Conservation (phyloP, 2,797 vertebrate species). For the Pristis pectinata region DNA sequence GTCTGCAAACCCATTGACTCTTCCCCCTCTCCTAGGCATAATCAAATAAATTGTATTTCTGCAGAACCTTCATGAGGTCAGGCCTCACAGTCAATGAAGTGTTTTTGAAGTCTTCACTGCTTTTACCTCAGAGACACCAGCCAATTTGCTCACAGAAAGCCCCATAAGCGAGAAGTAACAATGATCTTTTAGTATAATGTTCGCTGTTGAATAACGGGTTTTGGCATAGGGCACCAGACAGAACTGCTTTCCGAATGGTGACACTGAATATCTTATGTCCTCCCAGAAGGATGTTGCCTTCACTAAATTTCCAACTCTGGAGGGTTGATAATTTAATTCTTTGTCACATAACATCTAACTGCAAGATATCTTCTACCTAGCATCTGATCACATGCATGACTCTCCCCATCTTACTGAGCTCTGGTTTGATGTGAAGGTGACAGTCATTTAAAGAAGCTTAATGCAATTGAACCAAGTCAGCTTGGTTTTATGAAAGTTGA, state of each 20-base stretch:
- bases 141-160: not conserved
- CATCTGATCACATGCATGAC: not conserved
- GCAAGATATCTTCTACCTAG: not conserved
- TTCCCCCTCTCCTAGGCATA: not conserved
- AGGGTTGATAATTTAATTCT: not conserved
- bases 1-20: not conserved
- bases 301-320: not conserved
- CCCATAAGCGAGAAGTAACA: not conserved
- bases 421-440: not conserved
- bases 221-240: not conserved
- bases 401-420: not conserved
- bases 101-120: not conserved
- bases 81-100: too few species aligned
- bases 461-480: too few species aligned
- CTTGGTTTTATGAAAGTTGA: too few species aligned
- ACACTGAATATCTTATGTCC: not conserved
- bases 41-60: too few species aligned
- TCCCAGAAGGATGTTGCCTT: not conserved
- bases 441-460: too few species aligned
- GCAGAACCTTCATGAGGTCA: too few species aligned
- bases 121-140: not conserved
- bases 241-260: not conserved
- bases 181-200: not conserved
- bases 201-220: not conserved
- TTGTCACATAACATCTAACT: not conserved